phyloP scores from a whole-genome alignment of 2,113 vertebrate species.

The Glareola pratincola region DNA sequence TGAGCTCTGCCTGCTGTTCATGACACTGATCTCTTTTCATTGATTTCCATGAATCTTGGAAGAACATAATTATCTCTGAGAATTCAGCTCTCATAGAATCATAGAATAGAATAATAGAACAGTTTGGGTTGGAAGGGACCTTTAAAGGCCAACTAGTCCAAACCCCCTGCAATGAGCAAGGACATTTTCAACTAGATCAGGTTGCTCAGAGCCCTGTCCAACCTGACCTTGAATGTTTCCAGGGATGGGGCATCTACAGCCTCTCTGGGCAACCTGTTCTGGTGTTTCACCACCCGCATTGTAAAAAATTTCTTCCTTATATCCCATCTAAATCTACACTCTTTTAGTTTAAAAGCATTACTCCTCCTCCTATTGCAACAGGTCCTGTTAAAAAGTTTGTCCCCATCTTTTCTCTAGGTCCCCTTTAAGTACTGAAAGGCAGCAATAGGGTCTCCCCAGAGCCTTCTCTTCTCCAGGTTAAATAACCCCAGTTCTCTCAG shows the following conservation, averaged over 20 bases:
- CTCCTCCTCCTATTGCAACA: not conserved
- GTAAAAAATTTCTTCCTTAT: not conserved
- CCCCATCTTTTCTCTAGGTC: not conserved
- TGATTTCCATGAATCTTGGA: not conserved
- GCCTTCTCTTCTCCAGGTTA: not conserved
- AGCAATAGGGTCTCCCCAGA: not conserved
- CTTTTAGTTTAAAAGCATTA: not conserved
- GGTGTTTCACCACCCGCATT: not conserved
- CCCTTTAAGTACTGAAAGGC: not conserved
- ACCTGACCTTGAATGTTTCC: not conserved
- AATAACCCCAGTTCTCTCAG: not conserved
- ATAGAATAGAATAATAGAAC: not conserved
- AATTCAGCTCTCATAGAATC: not conserved
- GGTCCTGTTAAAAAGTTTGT: not conserved
- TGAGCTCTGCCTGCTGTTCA: not conserved
- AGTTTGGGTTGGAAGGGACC: not conserved
- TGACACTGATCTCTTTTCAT: not conserved
- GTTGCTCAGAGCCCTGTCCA: not conserved
- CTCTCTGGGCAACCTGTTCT: not conserved
- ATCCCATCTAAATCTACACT: not conserved
- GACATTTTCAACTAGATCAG: not conserved
- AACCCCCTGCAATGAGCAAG: not conserved
- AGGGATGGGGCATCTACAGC: not conserved
- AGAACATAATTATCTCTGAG: not conserved
- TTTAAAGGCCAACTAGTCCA: not conserved